phyloP scores from a whole-genome alignment of 2,888 invertebrate genomes.

The Meliscaeva auricollis region DNA sequence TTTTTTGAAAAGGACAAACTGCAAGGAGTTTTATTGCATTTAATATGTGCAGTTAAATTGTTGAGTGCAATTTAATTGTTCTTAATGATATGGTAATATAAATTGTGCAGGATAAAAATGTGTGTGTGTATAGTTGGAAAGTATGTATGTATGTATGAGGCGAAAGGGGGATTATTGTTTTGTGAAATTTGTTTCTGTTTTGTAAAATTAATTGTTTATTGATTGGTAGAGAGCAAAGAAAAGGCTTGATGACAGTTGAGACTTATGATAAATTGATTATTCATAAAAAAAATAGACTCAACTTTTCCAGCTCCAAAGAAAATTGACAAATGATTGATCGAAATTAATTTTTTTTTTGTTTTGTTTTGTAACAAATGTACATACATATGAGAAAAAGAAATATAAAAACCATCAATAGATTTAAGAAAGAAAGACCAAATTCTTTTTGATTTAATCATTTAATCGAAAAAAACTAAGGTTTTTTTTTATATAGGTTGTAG shows the following conservation, averaged over 20 bases:
- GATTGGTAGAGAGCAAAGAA: constrained; percentile 4
- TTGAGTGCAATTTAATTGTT: constrained; percentile 61
- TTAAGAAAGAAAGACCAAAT: not conserved
- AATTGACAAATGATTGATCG: constrained; percentile 8
- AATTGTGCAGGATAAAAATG: not conserved
- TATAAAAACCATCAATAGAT: no score
- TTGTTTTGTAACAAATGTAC: not conserved
- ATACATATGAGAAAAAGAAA: not conserved
- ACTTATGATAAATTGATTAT: constrained; percentile 25
- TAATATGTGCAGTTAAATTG: constrained; percentile 41
- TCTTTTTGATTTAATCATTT: no score
- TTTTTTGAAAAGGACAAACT: not conserved
- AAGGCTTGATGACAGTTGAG: constrained; percentile 13
- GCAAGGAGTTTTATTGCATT: constrained; percentile 30
- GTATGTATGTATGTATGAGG: not conserved
- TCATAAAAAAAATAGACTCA: not conserved
- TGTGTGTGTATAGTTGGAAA: not conserved
- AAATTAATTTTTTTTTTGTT: not conserved
- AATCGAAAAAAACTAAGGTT: no score
- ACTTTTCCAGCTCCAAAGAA: not conserved
- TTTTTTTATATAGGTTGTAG: no score
- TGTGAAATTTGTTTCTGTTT: constrained; percentile 14
- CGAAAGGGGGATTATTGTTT: not conserved
- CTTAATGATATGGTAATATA: constrained; percentile 28
- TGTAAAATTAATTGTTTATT: constrained; percentile 26